Evolutionary conservation across 1,140 invertebrate genomes (phyloP), one percentile per base, ranked within the genome.

Genomic region (Euwallacea similis): DNA sequence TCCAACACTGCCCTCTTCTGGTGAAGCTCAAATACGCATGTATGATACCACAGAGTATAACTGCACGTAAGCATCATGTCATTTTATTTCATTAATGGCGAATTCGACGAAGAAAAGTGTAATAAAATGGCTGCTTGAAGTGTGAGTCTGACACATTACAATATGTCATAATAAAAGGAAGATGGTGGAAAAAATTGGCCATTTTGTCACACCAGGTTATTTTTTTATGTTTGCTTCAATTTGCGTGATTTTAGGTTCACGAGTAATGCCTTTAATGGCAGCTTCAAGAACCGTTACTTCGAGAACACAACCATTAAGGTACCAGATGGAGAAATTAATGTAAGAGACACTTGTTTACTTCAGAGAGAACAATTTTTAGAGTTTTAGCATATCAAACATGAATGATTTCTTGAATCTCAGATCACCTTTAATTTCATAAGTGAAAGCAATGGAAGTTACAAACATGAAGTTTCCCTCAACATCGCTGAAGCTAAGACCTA

Each of bases 21-120:
- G 86, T 10, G 78, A 86, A 33, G 83, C 85, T 0, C 91, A 93
- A 79, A 64, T 94, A 44, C 84, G 90, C 66, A 82, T 94, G 66
- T 91, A 89, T 74, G 95, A 95, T 78, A 74, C 77, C 0, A 71
- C 73, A 2, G 66, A 56, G 16, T 75, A 71, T 42, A 21, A 11
- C 9, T 72, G 66, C 33, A 46, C 16, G 69, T 70, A 70, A 64
- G 43, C 6, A 13, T 59, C 44, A 7, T 8, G 9, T 13, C 50
- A 66, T 8, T 10, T 42, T 42, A 41, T 33, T 33, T 33, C 21
- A 33, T 33, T 33, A 33, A 33, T 33, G 21, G 21, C 21, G 21
- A 33, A 33, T 33, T 33, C 21, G 1, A 33, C 21, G 21, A 33
- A 33, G 21, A 33, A 33, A 33, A 33, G 21, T 33, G 21, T 33